Evolutionary conservation across 2,888 invertebrate genomes (phyloP).

Genomic region (Pachycephus smyrnensis): DNA sequence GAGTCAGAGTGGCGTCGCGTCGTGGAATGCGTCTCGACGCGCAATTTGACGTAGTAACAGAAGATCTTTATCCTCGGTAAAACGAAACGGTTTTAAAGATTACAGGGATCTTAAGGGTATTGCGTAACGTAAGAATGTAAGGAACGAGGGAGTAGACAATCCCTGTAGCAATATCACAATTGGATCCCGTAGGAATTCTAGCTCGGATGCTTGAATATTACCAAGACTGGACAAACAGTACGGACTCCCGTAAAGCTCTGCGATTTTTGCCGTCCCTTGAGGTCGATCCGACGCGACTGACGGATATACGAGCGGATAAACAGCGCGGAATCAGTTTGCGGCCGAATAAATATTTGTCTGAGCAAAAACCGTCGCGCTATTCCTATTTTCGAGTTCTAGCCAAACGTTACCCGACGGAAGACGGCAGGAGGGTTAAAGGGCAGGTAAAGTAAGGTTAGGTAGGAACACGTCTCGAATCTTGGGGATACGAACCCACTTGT

Average conservation of each 20-base stretch:
- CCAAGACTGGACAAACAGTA: neutral
- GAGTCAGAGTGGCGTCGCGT: neutral
- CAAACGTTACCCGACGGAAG: neutral
- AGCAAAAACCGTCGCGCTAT: slow-evolving; percentile 43
- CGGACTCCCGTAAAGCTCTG: neutral
- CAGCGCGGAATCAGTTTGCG: slow-evolving; percentile 44
- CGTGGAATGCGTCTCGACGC: neutral
- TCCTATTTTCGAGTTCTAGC: slow-evolving; percentile 42
- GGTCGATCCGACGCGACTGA: slow-evolving; percentile 41
- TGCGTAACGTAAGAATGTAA: neutral
- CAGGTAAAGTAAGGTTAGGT: neutral
- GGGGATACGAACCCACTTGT: neutral
- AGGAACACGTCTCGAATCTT: neutral
- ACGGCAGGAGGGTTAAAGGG: neutral
- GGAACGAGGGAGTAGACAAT: rapidly evolving
- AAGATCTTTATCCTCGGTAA: neutral
- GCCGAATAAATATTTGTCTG: slow-evolving; percentile 59
- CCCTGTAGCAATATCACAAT: too few relatives aligned
- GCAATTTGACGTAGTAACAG: neutral
- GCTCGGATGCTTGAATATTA: neutral
- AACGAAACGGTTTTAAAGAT: neutral
- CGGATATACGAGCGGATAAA: slow-evolving; percentile 57
- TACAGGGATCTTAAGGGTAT: neutral
- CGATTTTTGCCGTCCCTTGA: neutral
- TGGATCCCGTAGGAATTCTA: neutral